These are phyloP conservation scores for Rynchops niger DNA, from an alignment of 2,113 vertebrate species.

Conservation along the genomic window DNA sequence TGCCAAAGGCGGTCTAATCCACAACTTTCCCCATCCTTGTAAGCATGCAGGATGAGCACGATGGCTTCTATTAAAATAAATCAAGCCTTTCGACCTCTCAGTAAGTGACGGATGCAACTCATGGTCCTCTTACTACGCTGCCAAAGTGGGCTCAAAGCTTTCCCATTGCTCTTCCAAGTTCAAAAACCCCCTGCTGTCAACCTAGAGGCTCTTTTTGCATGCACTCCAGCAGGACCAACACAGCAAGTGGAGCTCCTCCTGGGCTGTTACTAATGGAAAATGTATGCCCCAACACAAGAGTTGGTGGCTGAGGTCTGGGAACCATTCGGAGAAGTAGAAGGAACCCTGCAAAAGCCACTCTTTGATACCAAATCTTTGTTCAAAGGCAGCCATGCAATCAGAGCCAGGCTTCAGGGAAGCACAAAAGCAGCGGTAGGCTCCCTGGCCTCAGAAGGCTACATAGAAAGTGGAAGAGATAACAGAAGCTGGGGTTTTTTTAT, in stretches of 20 bases:
- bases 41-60: neutral
- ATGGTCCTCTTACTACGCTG: neutral
- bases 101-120: neutral
- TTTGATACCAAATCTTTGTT: neutral
- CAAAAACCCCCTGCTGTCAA: neutral
- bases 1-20: neutral
- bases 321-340: neutral
- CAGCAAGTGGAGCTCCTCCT: neutral
- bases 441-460: neutral
- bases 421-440: neutral
- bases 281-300: fast-evolving
- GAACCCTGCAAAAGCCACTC: neutral
- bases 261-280: neutral
- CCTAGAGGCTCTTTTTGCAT: neutral
- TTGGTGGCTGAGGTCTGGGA: neutral
- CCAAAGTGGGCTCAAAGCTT: neutral
- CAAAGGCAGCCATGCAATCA: neutral
- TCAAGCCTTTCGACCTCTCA: neutral
- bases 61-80: neutral
- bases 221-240: neutral
- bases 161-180: neutral
- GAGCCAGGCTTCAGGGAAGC: neutral
- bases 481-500: neutral
- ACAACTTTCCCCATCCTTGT: neutral
- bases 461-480: neutral